phyloP scores from a whole-genome alignment of 2,888 invertebrate species.

The Acronicta alni region DNA sequence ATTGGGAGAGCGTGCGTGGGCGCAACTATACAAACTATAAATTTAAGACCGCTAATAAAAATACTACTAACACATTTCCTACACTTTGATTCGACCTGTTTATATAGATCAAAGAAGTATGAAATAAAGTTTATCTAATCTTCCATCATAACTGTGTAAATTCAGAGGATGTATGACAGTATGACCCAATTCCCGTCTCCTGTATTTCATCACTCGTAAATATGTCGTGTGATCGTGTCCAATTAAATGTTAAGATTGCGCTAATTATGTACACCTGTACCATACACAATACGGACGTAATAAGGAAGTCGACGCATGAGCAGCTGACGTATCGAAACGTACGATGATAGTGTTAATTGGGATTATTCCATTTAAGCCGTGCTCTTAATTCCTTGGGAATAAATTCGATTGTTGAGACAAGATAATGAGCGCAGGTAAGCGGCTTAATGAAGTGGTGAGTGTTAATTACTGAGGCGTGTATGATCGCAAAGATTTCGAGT shows the following conservation, averaged over 20 bases:
- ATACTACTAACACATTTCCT: slow-evolving; percentile 86
- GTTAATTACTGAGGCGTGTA: slow-evolving; percentile 41
- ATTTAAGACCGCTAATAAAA: slow-evolving; percentile 86
- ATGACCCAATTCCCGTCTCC: slow-evolving; percentile 62
- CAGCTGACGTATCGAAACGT: slow-evolving; percentile 58
- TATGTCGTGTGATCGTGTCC: slow-evolving; percentile 51
- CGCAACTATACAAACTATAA: slow-evolving; percentile 81
- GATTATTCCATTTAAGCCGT: slow-evolving; percentile 45
- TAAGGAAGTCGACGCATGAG: slow-evolving; percentile 58
- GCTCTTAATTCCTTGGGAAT: slow-evolving; percentile 37
- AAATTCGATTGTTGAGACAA: slow-evolving; percentile 45
- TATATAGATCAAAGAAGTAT: slow-evolving; percentile 85
- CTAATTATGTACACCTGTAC: slow-evolving; percentile 55
- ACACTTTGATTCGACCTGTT: slow-evolving; percentile 87
- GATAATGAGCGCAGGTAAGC: slow-evolving; percentile 42
- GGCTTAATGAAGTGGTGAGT: slow-evolving; percentile 45
- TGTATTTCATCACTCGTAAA: slow-evolving; percentile 57
- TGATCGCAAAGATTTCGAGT: slow-evolving; percentile 45
- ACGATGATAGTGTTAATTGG: slow-evolving; percentile 50
- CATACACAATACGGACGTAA: slow-evolving; percentile 45
- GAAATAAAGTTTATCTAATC: slow-evolving; percentile 84
- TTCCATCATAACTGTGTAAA: slow-evolving; percentile 72
- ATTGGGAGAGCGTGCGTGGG: slow-evolving; percentile 80
- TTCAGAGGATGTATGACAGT: slow-evolving; percentile 70
- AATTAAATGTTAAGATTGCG: slow-evolving; percentile 57